Evolutionary conservation across 2,797 vertebrate genomes (phyloP), one percentile per base, ranked within the genome.

Genomic region (Cirrhinus molitorella): DNA sequence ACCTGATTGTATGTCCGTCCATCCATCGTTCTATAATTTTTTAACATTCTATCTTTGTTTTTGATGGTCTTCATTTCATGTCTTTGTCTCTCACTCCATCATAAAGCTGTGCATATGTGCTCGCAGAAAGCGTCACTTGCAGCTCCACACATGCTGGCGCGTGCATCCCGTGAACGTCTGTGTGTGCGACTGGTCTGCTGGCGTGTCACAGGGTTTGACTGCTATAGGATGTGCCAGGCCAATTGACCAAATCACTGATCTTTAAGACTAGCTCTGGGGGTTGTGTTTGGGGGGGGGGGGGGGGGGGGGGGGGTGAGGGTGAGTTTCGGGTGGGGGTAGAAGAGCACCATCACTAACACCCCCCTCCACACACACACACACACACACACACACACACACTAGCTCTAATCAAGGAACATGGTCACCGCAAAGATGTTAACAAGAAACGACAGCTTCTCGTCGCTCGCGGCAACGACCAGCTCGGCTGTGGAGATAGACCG

Each of bases 221-320:
- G 90, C 88, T 89, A 95, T 94, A 91, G 90, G 90, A 94, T 90
- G 90, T 94, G 94, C 91, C 92, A 92, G 91, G 89, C 94, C 93
- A 94, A 94, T 94, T 94, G 94, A 95, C 94, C 94, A 95, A 95
- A 94, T 95, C 94, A 93, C 90, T 94, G 94, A 95, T 95, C 94
- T 95, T 96, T 94, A 95, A 94, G 94, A 93, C 92, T 90, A 91
- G 90, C 92, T 95, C 93, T 90, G 89, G 84, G 86, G 85, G 79
- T 59, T 77, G 74, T 80, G 70, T 83, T 77, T 80, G 74, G 76
- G 59, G 74, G 43, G 37, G 82, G 43, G 5, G 5, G 63, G 66
- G 71, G 79, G 83, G 68, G 55, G 81, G 65, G 71, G 80, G 70
- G 43, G 37, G 82, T 51, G 5, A 7, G 63, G 66, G 71, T 61